Evolutionary conservation across 2,113 vertebrate genomes (phyloP), one percentile per base, ranked within the genome.

Genomic region (Nerophis lumbriciformis): DNA sequence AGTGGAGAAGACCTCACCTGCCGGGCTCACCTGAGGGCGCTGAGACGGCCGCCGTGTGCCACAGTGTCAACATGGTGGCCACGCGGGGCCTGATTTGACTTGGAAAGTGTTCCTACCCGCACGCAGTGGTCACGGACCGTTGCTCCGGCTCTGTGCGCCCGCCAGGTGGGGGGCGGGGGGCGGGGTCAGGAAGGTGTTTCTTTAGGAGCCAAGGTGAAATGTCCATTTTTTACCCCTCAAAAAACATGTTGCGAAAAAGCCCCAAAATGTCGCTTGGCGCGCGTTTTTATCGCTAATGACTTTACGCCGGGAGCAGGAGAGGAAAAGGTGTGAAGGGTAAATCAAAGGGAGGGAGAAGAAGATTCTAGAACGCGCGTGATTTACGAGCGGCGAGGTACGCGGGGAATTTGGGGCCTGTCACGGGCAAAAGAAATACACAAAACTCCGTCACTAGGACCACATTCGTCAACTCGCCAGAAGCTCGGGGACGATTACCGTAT

Each of bases 91-190:
- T 87, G 76, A 91, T 92, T 92, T 92, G 90, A 92, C 90, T 92
- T 89, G 89, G 89, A 91, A 92, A 91, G 76, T 84, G 76, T 70
- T 78, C 69, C 44, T 81, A 77, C 80, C 85, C 81, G 79, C 85
- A 86, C 79, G 82, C 84, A 76, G 90, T 83, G 89, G 90, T 91
- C 90, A 92, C 88, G 88, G 90, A 91, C 90, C 89, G 90, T 92
- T 91, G 90, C 89, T 84, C 83, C 82, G 63, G 65, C 82, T 87
- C 83, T 85, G 49, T 51, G 16, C 16, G 16, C 4, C 6, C 6
- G 49, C 1, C n/a, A n/a, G 7, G 16, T 4, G 49, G 49, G 19
- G 15, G 8, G n/a, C 8, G 9, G 5, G n/a, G 54, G 15, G n/a
- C 72, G 64, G 71, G 70, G 82, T 79, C 28, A 28, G 28, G 28